These are phyloP conservation scores for Hydrophis major DNA, from an alignment of 2,797 vertebrate species.

Conservation along the genomic window DNA sequence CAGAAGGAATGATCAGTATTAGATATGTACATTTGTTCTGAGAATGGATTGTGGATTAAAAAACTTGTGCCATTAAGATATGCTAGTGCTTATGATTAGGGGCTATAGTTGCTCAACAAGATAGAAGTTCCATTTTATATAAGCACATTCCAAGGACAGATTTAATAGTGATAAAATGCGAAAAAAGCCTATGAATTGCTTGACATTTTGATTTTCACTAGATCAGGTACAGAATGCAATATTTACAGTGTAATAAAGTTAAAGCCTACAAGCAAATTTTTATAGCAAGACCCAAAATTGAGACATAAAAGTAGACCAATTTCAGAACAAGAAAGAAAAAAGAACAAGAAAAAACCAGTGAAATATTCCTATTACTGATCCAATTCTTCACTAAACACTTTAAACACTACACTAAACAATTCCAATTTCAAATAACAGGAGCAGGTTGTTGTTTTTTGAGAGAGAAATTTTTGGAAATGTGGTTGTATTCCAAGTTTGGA, in stretches of 20 bases:
- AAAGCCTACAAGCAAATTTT: background rate
- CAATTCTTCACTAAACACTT: background rate
- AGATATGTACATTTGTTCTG: background rate
- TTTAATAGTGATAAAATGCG: background rate
- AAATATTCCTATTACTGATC: background rate
- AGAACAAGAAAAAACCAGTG: background rate
- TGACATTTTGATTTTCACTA: background rate
- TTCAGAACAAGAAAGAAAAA: background rate
- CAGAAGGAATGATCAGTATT: background rate
- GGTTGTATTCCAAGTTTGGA: background rate
- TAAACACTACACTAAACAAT: background rate
- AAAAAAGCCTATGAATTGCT: background rate
- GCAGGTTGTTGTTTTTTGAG: background rate
- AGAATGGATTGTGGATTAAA: background rate
- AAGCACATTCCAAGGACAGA: background rate
- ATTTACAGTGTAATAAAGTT: background rate
- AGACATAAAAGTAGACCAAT: background rate
- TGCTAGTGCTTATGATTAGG: background rate
- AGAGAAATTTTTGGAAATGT: background rate
- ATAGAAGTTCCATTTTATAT: background rate
- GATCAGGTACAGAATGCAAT: background rate
- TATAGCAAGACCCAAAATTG: background rate
- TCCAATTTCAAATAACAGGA: background rate
- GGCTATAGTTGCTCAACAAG: background rate
- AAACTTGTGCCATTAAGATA: background rate